Evolutionary conservation across 2,888 invertebrate genomes (phyloP), one percentile per base, ranked within the genome.

Genomic region (Trachelus iudaicus): DNA sequence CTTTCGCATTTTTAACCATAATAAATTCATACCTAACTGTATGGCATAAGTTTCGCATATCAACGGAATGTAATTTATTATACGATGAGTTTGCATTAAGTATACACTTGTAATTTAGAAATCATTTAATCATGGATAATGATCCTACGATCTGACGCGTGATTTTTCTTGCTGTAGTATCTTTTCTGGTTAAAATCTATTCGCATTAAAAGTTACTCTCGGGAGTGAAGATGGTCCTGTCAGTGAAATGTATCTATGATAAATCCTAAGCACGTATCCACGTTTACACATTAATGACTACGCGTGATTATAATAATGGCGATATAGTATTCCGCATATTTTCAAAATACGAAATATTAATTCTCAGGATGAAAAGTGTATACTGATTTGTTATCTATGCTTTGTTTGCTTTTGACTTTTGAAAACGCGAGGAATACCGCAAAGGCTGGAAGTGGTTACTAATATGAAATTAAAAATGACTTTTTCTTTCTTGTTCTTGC

Each of bases 381-480:
- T 9, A 23, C 56, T 15, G 9, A 23, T 56, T 23, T 23, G 23
- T 71, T 71, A 33, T 34, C 23, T 34, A 30, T 30, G 33, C 13
- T 23, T 73, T 30, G 12, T 73, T 34, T 23, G 73, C 9, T 34
- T 23, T 34, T 34, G 15, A 30, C 74, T 35, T 75, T 69, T n/a
- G 37, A 75, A 56, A 77, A 75, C 69, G 68, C 56, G 74, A 69
- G 69, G 40, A 77, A 77, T 37, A 31, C 40, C 74, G 37, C 37
- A 35, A 75, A 77, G 75, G 75, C 77, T 76, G 73, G n/a, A 76
- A 73, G 56, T 73, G 33, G 56, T 73, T 69, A 69, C 37, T 69
- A 30, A n/a, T 30, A 2, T 31, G 31, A 77, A 13, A 73, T 34
- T 34, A n/a, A 31, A 73, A 34, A 73, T 23, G 34, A 35, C 73